Base-by-base conservation (phyloP, 2,113 vertebrate species). In the Hypomesus transpacificus region DNA sequence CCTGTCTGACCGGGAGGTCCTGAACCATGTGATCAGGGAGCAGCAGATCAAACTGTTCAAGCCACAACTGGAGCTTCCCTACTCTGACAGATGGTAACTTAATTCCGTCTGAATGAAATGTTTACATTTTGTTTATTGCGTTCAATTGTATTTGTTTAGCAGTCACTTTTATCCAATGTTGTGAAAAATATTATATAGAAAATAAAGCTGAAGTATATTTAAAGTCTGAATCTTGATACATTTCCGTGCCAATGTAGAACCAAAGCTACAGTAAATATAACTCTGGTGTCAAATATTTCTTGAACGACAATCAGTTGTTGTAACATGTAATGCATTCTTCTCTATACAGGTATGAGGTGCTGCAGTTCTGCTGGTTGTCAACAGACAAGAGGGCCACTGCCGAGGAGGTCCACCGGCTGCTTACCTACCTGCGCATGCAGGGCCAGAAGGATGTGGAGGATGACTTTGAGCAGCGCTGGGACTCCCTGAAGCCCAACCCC, bases 391-490 rank as follows among this genome's bases (percentile, higher is more conserved):
- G 97, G 53, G 95, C 95, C 0, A 96, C 94, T 0, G 95, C 96
- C 0, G 97, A 99, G 66, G 96, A 98, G 60, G 94, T 98, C 18
- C 96, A 98, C 56, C 92, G 95, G 22, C 90, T 99, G 73, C 81
- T 99, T 13, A 96, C 94, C 26, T 99, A 96, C 76, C 94, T 99
- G 64, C 94, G 94, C 64, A 93, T 98, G 95, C 97, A 99, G 73
- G 96, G 95, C 82, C 96, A 98, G 71, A 93, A 93, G 86, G 95
- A 96, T 85, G 88, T 94, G 0, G 95, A 95, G 66, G 92, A 93
- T 0, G 96, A 97, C 81, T 98, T 97, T 20, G 95, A 98, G 17
- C 96, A 97, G 67, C 96, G 97, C 74, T 99, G 97, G 97, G 93
- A 95, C 0, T 90, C 95, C 21, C 95, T 98, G 2, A 98, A 96